Evolutionary conservation across 2,113 vertebrate species (phyloP).

Genomic region (Mugil cephalus): DNA sequence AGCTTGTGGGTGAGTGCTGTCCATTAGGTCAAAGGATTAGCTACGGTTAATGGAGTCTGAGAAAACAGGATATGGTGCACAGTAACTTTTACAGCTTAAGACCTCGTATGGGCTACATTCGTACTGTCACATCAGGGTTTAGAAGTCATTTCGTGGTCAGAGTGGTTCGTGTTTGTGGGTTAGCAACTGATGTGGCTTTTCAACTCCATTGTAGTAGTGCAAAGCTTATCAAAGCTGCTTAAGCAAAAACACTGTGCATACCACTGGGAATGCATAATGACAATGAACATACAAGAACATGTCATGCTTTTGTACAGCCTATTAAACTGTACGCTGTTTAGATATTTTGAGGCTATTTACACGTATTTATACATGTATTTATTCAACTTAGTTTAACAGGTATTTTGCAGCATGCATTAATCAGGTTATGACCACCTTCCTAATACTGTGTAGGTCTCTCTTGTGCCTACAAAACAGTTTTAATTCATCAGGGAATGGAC

Average conservation of each 20-base stretch:
- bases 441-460: no score
- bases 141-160: constrained; percentile 8
- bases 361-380: not conserved
- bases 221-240: not conserved
- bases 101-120: not conserved
- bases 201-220: not conserved
- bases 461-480: no score
- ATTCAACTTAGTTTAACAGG: not conserved
- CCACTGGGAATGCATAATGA: not conserved
- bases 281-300: not conserved
- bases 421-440: no score
- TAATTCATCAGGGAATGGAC: no score
- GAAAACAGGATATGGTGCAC: constrained; percentile 51
- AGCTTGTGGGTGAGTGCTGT: constrained; percentile 60
- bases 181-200: not conserved
- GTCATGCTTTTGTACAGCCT: not conserved
- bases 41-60: constrained; percentile 70
- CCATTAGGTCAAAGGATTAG: constrained; percentile 78
- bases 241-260: not conserved
- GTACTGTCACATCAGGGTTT: not conserved
- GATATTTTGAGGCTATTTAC: not conserved
- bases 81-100: constrained; percentile 45
- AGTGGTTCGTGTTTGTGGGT: not conserved
- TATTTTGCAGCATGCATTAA: not conserved
- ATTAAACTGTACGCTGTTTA: not conserved